phyloP scores from a whole-genome alignment of 2,113 vertebrate species.

The Cettia cetti region DNA sequence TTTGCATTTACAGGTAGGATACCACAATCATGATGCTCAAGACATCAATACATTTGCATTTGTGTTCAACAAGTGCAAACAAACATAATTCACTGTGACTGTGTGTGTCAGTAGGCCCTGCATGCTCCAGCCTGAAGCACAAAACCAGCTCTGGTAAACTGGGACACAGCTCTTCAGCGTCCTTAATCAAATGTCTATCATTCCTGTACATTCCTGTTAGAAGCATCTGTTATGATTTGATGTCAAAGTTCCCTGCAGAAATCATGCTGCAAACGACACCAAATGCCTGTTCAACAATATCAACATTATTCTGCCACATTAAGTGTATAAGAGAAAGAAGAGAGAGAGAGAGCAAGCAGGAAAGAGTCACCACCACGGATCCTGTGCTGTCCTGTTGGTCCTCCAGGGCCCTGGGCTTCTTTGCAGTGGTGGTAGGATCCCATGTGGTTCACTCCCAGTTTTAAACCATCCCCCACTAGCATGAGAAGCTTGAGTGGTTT shows the following conservation, averaged over 20 bases:
- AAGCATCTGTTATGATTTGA: not conserved
- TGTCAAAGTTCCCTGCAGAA: not conserved
- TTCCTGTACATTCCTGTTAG: not conserved
- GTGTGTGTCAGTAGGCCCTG: not conserved
- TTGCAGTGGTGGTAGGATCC: rapidly evolving
- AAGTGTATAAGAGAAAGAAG: not conserved
- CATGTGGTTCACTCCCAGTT: not conserved
- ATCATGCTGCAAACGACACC: not conserved
- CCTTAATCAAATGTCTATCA: not conserved
- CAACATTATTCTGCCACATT: not conserved
- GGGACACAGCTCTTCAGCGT: not conserved
- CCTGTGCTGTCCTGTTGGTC: not conserved
- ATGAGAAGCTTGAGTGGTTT: not conserved
- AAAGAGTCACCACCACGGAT: not conserved
- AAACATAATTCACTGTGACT: not conserved
- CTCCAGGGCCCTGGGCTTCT: not conserved
- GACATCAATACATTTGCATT: not conserved
- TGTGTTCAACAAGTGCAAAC: not conserved
- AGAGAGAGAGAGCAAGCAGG: not conserved
- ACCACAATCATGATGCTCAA: not conserved
- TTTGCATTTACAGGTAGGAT: not conserved
- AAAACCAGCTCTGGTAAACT: not conserved
- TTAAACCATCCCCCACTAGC: not conserved
- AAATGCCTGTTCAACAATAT: not conserved
- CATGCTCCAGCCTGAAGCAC: not conserved